Conservation (phyloP, 2,888 invertebrate species). For the Orthosia incerta region DNA sequence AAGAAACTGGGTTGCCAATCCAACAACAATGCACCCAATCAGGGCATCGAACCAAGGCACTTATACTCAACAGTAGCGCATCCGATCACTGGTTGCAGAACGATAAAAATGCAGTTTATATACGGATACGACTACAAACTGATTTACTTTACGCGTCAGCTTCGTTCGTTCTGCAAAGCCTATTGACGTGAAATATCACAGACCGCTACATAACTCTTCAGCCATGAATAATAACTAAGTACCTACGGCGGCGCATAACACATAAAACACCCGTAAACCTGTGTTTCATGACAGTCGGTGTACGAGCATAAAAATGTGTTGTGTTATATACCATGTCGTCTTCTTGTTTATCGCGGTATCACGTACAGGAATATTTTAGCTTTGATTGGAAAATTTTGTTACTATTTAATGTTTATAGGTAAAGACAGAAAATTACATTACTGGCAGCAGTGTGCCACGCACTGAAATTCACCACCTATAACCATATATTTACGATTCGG, state of each 20-base stretch:
- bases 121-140: too few species aligned
- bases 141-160: not conserved
- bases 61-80: too few species aligned
- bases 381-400: conserved; percentile 5
- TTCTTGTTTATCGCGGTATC: not conserved
- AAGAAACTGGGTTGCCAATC: too few species aligned
- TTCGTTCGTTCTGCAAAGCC: not conserved
- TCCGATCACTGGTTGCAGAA: too few species aligned
- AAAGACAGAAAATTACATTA: too few species aligned
- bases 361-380: not conserved
- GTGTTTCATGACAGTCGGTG: conserved; percentile 22
- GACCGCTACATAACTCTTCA: conserved; percentile 33
- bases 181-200: conserved; percentile 7
- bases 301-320: conserved; percentile 21
- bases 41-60: too few species aligned
- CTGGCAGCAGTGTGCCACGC: too few species aligned
- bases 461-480: too few species aligned
- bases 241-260: conserved; percentile 1
- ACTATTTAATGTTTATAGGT: not conserved
- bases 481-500: too few species aligned
- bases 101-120: too few species aligned
- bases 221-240: conserved; percentile 39
- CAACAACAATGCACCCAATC: too few species aligned
- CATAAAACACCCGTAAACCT: conserved; percentile 28
- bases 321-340: not conserved